These are phyloP conservation scores for Heliconius ismenius DNA, from an alignment of 2,888 invertebrate genomes.

Conservation along the genomic window DNA sequence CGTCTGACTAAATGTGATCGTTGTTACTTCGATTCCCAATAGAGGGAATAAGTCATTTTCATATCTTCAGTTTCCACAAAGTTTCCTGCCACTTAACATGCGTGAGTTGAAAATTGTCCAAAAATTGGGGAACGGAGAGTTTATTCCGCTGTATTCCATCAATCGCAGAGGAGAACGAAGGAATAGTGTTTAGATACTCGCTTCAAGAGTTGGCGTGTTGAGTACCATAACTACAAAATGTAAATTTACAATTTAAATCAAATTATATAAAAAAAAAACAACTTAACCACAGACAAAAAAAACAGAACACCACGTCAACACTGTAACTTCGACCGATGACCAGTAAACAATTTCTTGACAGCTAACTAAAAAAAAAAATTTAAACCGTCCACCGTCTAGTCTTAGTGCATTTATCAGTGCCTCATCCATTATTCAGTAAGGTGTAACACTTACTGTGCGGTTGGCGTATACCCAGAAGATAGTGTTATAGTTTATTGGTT, in stretches of 20 bases:
- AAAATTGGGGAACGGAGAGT: too few species aligned
- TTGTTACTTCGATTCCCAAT: too few species aligned
- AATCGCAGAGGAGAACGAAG: neutral
- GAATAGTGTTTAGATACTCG: too few species aligned
- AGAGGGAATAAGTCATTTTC: too few species aligned
- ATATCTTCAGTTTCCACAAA: too few species aligned
- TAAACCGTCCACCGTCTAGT: constrained; percentile 36
- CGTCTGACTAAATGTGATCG: too few species aligned
- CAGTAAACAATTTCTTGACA: constrained; percentile 18
- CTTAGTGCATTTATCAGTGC: constrained; percentile 43
- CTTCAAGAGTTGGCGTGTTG: too few species aligned
- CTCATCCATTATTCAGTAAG: constrained; percentile 48
- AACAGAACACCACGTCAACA: neutral
- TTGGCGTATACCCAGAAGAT: constrained; percentile 46
- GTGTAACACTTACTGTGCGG: constrained; percentile 44
- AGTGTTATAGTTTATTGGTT: constrained; percentile 46
- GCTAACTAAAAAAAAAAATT: constrained; percentile 27
- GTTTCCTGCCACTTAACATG: too few species aligned
- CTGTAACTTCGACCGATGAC: constrained; percentile 18
- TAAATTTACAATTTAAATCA: too few species aligned
- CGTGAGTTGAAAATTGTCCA: too few species aligned
- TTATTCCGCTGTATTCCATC: neutral
- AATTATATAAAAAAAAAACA: neutral
- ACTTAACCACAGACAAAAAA: constrained; percentile 4
- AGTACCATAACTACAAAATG: too few species aligned